A percentile compares a stretch with the other conserved stretches of the same genome.
Conservation (phyloP, 1,140 invertebrate genomes). For the Parapsyche elsis region DNA sequence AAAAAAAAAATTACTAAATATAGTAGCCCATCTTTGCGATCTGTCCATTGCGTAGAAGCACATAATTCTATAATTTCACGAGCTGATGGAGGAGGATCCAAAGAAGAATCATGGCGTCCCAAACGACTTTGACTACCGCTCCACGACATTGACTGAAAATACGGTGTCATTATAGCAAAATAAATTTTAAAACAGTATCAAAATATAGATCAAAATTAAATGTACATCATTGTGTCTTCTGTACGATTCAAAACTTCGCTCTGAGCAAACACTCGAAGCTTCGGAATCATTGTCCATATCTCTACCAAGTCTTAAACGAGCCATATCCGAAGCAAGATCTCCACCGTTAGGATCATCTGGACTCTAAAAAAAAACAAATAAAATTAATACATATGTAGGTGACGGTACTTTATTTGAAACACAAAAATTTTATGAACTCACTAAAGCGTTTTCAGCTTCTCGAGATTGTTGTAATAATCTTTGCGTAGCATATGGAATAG, state of each 20-base stretch:
- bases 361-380: conserved; percentile 58
- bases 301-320: conserved; percentile 60
- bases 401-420: neutral
- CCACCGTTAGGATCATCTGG: conserved; percentile 59
- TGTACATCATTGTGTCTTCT: conserved; percentile 81
- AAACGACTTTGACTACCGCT: conserved; percentile 83
- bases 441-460: conserved; percentile 77
- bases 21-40: conserved; percentile 91
- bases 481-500: conserved; percentile 72
- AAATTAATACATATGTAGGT: neutral
- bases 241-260: conserved; percentile 88
- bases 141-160: conserved; percentile 78
- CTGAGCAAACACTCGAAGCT: conserved; percentile 94
- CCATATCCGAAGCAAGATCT: conserved; percentile 54
- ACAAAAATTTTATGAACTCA: conserved; percentile 18
- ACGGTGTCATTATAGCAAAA: neutral
- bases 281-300: conserved; percentile 93
- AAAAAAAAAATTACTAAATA: conserved; percentile 70
- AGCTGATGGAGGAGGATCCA: conserved; percentile 76
- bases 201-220: conserved; percentile 45
- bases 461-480: conserved; percentile 86
- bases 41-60: conserved; percentile 89
- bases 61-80: conserved; percentile 87
- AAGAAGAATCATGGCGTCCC: conserved; percentile 64
- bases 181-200: conserved; percentile 43